A percentile compares a stretch with the other conserved stretches of the same genome.
phyloP scores from a whole-genome alignment of 2,888 invertebrate species.

The Lasioglossum oenotherae region DNA sequence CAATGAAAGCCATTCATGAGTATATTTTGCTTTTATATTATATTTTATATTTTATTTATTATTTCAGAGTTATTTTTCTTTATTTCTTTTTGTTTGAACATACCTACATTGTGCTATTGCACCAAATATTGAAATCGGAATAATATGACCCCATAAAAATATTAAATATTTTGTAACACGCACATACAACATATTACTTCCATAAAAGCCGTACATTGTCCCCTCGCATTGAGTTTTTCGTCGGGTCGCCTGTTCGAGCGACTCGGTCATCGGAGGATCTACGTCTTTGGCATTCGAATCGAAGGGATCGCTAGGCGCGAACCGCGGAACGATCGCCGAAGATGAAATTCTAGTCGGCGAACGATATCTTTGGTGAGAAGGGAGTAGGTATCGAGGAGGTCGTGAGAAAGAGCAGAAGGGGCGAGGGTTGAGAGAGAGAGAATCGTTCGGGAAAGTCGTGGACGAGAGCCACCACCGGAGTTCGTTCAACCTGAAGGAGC shows the following conservation, averaged over 20 bases:
- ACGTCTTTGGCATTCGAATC: background rate
- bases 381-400: background rate
- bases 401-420: background rate
- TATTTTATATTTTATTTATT: too few relatives aligned
- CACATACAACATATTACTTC: too few relatives aligned
- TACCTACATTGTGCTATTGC: too few relatives aligned
- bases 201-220: too few relatives aligned
- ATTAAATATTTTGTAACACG: too few relatives aligned
- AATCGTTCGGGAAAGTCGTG: constrained; percentile 14
- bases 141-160: too few relatives aligned
- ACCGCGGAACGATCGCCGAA: background rate
- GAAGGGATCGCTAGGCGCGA: background rate
- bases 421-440: background rate
- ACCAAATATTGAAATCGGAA: too few relatives aligned
- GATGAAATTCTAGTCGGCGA: background rate
- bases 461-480: constrained; percentile 61
- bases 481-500: constrained; percentile 77
- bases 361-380: background rate
- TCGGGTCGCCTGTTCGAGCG: background rate
- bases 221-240: too few relatives aligned
- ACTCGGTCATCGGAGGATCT: background rate
- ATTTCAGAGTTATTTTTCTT: too few relatives aligned
- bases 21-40: too few relatives aligned
- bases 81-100: too few relatives aligned
- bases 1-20: too few relatives aligned